Evolutionary conservation across 2,888 invertebrate genomes (phyloP).

Genomic region (Cordilura impudica): DNA sequence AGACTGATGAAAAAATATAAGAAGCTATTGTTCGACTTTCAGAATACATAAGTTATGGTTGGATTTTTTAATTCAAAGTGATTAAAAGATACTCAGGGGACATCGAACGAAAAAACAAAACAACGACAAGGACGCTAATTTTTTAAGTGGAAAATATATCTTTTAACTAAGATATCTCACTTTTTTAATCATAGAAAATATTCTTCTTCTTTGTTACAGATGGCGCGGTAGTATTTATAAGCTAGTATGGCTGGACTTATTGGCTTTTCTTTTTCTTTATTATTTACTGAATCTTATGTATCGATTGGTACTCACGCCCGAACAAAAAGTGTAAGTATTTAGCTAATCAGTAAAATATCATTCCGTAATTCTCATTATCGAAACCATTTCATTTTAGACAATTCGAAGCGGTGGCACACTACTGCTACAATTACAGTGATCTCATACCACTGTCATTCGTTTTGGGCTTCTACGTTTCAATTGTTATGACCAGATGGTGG

Average conservation of each 20-base stretch:
- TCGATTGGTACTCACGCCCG: slow-evolving; percentile 83
- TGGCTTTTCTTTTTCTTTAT: slow-evolving; percentile 88
- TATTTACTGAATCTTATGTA: slow-evolving; percentile 89
- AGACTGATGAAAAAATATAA: no score
- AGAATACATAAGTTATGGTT: no score
- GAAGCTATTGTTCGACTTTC: no score
- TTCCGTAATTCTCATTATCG: neutral
- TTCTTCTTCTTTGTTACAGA: slow-evolving; percentile 80
- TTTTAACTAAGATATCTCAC: no score
- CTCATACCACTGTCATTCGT: slow-evolving; percentile 95
- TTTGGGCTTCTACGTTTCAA: slow-evolving; percentile 94
- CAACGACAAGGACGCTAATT: no score
- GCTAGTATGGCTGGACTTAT: slow-evolving; percentile 92
- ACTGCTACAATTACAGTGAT: slow-evolving; percentile 91
- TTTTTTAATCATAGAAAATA: neutral
- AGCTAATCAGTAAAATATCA: neutral
- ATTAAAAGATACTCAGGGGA: no score
- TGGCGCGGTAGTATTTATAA: slow-evolving; percentile 98
- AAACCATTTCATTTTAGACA: slow-evolving; percentile 79
- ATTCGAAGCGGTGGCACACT: slow-evolving; percentile 89
- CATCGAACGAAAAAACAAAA: no score
- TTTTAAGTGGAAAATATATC: no score
- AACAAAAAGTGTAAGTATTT: slow-evolving; percentile 83
- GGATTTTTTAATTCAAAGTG: no score
- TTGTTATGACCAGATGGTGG: slow-evolving; percentile 97